Evolutionary conservation across 2,797 vertebrate species (phyloP).

Genomic region (Myripristis jacobus): DNA sequence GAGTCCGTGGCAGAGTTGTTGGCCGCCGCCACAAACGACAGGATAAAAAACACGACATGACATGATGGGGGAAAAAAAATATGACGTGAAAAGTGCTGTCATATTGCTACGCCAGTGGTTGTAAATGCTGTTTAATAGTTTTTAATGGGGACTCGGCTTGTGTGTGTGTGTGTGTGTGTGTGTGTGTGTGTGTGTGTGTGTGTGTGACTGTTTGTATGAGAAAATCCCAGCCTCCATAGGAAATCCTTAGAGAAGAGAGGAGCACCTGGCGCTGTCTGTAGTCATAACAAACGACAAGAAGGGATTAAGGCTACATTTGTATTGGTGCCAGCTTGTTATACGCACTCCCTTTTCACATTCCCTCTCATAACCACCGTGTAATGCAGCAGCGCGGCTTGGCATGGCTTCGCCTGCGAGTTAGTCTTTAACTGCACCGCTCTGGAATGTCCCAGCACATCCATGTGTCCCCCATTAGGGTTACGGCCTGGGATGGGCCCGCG

Average conservation of each 20-base stretch:
- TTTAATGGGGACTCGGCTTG: slow-evolving; percentile 33
- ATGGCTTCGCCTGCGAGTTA: slow-evolving; percentile 37
- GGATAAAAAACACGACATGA: slow-evolving; percentile 60
- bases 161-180: slow-evolving; percentile 30
- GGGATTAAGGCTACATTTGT: slow-evolving; percentile 79
- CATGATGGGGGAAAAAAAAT: slow-evolving; percentile 59
- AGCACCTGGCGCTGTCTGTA: slow-evolving; percentile 80
- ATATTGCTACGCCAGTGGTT: slow-evolving; percentile 47
- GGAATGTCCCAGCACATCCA: slow-evolving; percentile 60
- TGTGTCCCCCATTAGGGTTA: slow-evolving; percentile 73
- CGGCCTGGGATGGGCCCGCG: slow-evolving; percentile 58
- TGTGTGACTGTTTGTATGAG: slow-evolving; percentile 36
- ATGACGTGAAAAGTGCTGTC: slow-evolving; percentile 68
- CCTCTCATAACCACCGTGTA: slow-evolving; percentile 57
- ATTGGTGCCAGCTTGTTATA: slow-evolving; percentile 76
- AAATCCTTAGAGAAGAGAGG: slow-evolving; percentile 71
- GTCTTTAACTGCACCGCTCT: slow-evolving; percentile 49
- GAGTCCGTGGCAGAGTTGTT: slow-evolving; percentile 51
- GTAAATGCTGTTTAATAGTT: slow-evolving; percentile 76
- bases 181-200: slow-evolving; percentile 25
- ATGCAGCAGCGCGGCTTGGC: slow-evolving; percentile 58
- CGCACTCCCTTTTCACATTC: slow-evolving; percentile 61
- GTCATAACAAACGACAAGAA: slow-evolving; percentile 78
- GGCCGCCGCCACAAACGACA: slow-evolving; percentile 18
- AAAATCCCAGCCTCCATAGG: slow-evolving; percentile 67